phyloP scores from a whole-genome alignment of 2,888 invertebrate genomes.

The Sinohyriopsis cumingii region DNA sequence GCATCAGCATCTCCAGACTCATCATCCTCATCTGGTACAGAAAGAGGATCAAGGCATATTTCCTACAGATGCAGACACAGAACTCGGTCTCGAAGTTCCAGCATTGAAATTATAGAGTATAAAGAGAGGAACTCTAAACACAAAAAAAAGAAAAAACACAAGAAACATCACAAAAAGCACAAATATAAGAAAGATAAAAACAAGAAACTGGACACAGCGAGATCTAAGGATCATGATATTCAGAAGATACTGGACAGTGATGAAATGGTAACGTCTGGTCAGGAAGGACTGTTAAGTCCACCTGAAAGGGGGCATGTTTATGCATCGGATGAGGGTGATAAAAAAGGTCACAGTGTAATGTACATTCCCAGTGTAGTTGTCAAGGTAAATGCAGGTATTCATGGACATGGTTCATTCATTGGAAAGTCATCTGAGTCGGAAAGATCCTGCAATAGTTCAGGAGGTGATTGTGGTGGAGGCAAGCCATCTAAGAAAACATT shows the following conservation, averaged over 20 bases:
- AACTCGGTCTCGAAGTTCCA: constrained; percentile 25
- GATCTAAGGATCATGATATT: not conserved
- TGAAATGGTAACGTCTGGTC: no score
- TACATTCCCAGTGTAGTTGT: not conserved
- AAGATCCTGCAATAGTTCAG: not conserved
- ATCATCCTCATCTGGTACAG: constrained; percentile 16
- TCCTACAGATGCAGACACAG: constrained; percentile 28
- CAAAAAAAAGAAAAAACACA: constrained; percentile 38
- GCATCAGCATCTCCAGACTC: constrained; percentile 1
- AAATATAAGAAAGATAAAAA: constrained; percentile 39
- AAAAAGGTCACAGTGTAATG: constrained; percentile 1
- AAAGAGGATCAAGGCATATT: constrained; percentile 21
- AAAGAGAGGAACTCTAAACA: constrained; percentile 38
- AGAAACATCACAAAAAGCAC: constrained; percentile 31
- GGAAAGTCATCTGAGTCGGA: not conserved
- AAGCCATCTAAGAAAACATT: constrained; percentile 15
- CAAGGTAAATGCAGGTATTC: not conserved
- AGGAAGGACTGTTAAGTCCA: no score
- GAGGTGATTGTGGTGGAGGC: not conserved
- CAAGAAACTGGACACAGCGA: constrained; percentile 12
- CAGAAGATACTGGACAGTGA: constrained; percentile 4
- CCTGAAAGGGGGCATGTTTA: constrained; percentile 8
- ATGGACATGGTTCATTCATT: not conserved
- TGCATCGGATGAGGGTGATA: not conserved
- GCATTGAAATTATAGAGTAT: constrained; percentile 40